These are phyloP conservation scores for Gopherus flavomarginatus DNA, from an alignment of 2,113 vertebrate genomes.

Conservation along the genomic window DNA sequence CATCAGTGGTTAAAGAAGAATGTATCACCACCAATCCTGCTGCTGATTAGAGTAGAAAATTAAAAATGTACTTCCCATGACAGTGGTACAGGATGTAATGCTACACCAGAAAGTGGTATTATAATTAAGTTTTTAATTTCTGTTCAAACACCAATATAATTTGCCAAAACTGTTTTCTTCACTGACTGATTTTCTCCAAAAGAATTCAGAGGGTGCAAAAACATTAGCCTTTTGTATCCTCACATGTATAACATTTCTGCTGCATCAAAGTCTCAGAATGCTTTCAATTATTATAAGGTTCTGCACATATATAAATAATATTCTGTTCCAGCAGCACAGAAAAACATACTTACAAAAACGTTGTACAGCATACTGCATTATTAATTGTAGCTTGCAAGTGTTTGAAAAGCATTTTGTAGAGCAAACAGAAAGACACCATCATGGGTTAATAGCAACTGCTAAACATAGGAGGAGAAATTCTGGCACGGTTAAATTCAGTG, in stretches of 20 bases:
- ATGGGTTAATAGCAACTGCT: background rate
- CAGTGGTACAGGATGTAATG: background rate
- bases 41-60: background rate
- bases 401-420: background rate
- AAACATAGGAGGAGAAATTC: background rate
- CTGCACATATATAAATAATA: background rate
- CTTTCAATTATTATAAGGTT: background rate
- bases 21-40: background rate
- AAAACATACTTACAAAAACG: background rate
- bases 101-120: background rate
- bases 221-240: background rate
- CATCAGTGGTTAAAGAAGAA: slow-evolving; percentile 11
- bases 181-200: background rate
- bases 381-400: background rate
- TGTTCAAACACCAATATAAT: background rate
- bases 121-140: background rate
- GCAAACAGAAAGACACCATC: background rate
- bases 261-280: background rate
- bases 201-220: background rate
- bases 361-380: background rate
- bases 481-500: background rate
- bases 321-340: background rate
- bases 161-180: background rate
- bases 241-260: background rate
- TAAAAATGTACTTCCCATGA: background rate